Conservation (phyloP, 2,797 vertebrate genomes). For the Falco berigora region DNA sequence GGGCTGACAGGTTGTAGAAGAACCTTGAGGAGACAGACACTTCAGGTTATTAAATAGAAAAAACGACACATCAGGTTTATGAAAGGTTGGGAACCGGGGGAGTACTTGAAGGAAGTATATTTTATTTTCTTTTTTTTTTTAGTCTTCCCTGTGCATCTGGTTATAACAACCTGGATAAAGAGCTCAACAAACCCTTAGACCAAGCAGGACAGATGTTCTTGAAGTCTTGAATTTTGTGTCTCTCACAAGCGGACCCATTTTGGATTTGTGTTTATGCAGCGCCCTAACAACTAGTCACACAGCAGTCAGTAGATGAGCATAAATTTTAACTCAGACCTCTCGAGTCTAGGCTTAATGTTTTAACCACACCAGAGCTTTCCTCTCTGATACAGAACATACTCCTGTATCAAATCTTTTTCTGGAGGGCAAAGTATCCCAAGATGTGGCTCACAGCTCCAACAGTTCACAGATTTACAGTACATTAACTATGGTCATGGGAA, state of each 20-base stretch:
- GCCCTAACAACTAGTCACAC: neutral
- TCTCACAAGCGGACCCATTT: neutral
- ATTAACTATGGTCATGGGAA: slow-evolving; percentile 65
- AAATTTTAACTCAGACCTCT: neutral
- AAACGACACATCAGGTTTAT: accelerated
- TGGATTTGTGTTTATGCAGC: neutral
- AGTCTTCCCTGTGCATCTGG: neutral
- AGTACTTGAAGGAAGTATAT: neutral
- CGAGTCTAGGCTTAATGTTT: neutral
- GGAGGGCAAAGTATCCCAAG: neutral
- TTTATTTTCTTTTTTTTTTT: neutral
- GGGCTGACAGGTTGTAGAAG: neutral
- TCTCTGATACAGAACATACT: neutral
- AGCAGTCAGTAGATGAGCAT: neutral
- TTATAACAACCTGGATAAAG: neutral
- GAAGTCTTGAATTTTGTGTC: neutral
- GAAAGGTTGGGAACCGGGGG: neutral
- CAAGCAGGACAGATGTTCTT: neutral
- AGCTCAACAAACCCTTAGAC: neutral
- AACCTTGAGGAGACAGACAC: neutral
- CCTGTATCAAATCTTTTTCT: neutral
- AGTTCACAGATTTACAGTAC: slow-evolving; percentile 53
- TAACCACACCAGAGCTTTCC: neutral
- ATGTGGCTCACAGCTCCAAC: neutral
- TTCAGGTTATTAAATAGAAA: neutral